These are phyloP conservation scores for Eumerus sabulonum DNA, from an alignment of 2,888 invertebrate species.

Conservation along the genomic window DNA sequence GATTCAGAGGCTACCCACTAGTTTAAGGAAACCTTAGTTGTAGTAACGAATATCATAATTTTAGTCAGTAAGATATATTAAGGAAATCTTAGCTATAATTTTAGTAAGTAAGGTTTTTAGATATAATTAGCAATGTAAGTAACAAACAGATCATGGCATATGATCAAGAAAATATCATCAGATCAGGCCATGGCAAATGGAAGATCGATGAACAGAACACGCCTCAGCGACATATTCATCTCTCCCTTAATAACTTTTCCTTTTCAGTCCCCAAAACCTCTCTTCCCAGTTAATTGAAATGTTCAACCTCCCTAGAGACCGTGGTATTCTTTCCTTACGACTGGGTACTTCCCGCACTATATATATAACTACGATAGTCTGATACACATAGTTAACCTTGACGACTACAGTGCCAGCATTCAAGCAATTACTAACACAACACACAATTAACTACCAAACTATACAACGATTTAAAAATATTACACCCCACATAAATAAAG, in stretches of 20 bases:
- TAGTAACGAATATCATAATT: background rate
- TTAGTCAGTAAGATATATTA: conserved; percentile 7
- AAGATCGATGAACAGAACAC: conserved; percentile 11
- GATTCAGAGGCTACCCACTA: conserved; percentile 21
- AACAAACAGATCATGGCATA: background rate
- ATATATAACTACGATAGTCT: conserved; percentile 14
- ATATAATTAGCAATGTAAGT: conserved; percentile 1
- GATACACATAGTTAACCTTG: conserved; percentile 27
- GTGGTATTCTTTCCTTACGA: conserved; percentile 18
- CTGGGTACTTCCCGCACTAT: conserved; percentile 31
- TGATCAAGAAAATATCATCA: background rate
- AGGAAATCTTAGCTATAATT: background rate
- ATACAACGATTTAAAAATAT: conserved; percentile 45
- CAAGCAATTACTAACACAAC: conserved; percentile 26
- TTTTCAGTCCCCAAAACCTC: background rate
- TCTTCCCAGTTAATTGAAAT: conserved; percentile 11
- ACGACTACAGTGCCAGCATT: conserved; percentile 23
- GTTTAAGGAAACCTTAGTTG: too few relatives aligned
- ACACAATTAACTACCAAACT: conserved; percentile 25
- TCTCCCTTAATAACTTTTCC: background rate
- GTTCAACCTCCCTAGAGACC: conserved; percentile 26
- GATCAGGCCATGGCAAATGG: background rate
- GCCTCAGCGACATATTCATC: background rate
- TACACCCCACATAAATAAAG: conserved; percentile 38
- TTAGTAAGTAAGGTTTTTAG: background rate